Evolutionary conservation across 2,797 vertebrate species (phyloP).

Genomic region (Callimico goeldii): DNA sequence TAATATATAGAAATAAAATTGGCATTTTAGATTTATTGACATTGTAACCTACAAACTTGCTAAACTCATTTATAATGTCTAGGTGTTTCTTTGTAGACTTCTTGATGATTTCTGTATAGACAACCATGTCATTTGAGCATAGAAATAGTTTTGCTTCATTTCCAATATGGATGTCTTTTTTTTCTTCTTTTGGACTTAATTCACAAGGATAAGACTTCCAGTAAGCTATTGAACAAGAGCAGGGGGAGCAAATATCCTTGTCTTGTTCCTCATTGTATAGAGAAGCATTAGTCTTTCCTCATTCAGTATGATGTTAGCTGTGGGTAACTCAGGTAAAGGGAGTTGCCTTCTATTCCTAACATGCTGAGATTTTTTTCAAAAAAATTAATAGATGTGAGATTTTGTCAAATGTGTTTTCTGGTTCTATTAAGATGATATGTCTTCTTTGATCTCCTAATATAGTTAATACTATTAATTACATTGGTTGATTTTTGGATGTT

Average conservation of each 20-base stretch:
- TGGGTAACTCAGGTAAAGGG: neutral
- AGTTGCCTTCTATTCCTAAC: neutral
- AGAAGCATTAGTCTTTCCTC: neutral
- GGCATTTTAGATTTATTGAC: neutral
- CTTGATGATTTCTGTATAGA: neutral
- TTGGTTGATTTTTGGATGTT: neutral
- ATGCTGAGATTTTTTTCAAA: neutral
- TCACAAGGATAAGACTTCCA: neutral
- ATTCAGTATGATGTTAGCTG: neutral
- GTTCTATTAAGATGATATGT: neutral
- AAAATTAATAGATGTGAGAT: neutral
- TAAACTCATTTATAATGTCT: neutral
- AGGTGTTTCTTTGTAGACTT: neutral
- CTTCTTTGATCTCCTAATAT: neutral
- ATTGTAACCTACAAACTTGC: neutral
- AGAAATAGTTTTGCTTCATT: neutral
- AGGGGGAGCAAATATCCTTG: neutral
- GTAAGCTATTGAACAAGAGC: neutral
- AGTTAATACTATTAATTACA: neutral
- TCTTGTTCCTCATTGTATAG: neutral
- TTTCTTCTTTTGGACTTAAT: conserved; percentile 16
- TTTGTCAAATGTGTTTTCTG: neutral
- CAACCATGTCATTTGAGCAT: neutral
- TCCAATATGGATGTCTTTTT: neutral
- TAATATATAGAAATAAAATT: neutral